Conservation (phyloP, 1,140 invertebrate species). For the Oryzaephilus surinamensis region DNA sequence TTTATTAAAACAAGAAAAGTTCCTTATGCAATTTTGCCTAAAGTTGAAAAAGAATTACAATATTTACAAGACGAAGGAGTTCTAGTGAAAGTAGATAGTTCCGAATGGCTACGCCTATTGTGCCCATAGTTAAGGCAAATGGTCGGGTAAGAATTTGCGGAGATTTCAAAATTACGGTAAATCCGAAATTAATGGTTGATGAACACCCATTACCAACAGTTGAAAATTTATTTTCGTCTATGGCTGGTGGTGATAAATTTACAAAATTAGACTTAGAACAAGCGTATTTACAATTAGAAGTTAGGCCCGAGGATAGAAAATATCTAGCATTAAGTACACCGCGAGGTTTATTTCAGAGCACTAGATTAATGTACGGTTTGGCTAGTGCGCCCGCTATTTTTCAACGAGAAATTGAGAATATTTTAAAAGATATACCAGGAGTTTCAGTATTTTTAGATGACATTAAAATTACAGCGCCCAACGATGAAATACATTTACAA, state of each 20-base stretch:
- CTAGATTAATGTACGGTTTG: constrained; percentile 15
- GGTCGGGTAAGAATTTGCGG: constrained; percentile 32
- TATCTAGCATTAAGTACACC: constrained; percentile 13
- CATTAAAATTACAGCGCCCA: constrained; percentile 22
- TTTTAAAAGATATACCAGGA: constrained; percentile 20
- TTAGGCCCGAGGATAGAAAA: constrained; percentile 13
- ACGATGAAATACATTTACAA: constrained; percentile 18
- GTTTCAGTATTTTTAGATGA: constrained; percentile 25
- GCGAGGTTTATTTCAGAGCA: constrained; percentile 20
- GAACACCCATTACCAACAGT: constrained; percentile 17
- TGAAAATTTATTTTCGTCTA: constrained; percentile 16
- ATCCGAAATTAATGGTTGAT: constrained; percentile 14
- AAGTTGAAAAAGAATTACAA: constrained; percentile 10
- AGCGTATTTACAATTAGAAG: constrained; percentile 10
- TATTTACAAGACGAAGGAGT: not conserved
- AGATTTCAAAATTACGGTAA: constrained; percentile 30
- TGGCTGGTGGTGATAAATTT: constrained; percentile 12
- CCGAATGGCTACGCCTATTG: constrained; percentile 7
- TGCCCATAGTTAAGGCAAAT: constrained; percentile 10
- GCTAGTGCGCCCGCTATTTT: constrained; percentile 28
- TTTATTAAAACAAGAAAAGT: constrained; percentile 4
- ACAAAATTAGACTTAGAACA: constrained; percentile 15
- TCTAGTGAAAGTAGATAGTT: not conserved
- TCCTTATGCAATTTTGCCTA: constrained; percentile 17
- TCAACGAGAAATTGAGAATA: constrained; percentile 32